Conservation (phyloP, 2,797 vertebrate species). For the Gymnodraco acuticeps region DNA sequence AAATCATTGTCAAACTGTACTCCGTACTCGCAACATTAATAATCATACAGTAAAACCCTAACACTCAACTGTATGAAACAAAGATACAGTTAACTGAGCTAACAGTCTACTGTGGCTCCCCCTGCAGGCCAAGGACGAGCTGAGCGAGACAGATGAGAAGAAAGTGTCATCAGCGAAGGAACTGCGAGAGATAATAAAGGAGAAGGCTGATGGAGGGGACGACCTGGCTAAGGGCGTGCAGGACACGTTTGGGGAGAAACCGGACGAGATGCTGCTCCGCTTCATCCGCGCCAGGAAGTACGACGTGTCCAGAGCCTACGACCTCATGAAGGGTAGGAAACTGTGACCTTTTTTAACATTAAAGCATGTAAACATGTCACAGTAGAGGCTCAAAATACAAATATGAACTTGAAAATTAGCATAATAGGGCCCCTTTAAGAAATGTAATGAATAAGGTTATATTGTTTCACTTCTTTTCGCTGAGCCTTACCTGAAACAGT, state of each 20-base stretch:
- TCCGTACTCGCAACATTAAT: neutral
- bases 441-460: too few species aligned
- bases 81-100: neutral
- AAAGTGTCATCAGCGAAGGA: constrained; percentile 86
- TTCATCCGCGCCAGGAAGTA: constrained; percentile 97
- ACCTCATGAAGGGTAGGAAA: constrained; percentile 92
- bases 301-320: constrained; percentile 89
- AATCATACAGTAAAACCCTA: neutral
- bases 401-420: too few species aligned
- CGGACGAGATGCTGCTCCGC: constrained; percentile 88
- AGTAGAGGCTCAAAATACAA: too few species aligned
- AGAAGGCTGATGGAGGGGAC: constrained; percentile 85
- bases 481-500: too few species aligned
- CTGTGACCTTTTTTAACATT: too few species aligned
- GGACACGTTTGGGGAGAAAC: constrained; percentile 87
- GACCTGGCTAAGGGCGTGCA: constrained; percentile 89
- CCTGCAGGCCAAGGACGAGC: constrained; percentile 94
- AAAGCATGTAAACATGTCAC: too few species aligned
- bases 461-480: too few species aligned
- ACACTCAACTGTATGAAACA: neutral
- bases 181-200: constrained; percentile 88
- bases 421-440: too few species aligned
- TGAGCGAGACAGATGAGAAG: constrained; percentile 94
- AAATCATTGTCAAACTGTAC: neutral
- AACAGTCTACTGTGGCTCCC: constrained; percentile 23